Base-by-base conservation (phyloP, 2,888 invertebrate genomes). In the Pseudeuparius sepicola region DNA sequence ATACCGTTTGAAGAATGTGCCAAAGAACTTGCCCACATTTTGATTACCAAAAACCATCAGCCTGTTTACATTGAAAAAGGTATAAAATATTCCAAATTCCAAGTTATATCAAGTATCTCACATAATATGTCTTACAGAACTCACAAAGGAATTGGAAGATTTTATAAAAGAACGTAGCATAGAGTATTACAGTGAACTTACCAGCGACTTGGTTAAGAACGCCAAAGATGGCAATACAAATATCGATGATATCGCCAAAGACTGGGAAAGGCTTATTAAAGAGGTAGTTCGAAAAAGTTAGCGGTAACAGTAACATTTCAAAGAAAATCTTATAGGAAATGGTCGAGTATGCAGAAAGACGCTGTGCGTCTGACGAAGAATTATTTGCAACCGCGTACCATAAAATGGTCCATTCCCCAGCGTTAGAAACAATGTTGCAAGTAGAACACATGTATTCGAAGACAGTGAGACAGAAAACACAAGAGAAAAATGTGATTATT, bases 391-490 rank as follows among this genome's bases (percentile, higher is more conserved):
- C 80, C 3, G 85, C 86, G 13, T 89, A 89, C 59, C 87, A 89
- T 57, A 69, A 71, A 42, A 58, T 78, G 42, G 71, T 71, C 1
- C 71, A 71, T 47, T 70, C 70, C 16, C 70, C 69, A 39, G 87
- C 87, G 0, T 63, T 93, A 14, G 87, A 89, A 55, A 84, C 86
- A 0, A 83, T 94, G 55, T 67, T 94, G 12, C 83, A 86, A 52
- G 76, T 87, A 18, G 93, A 94, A 60, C 84, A 88, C 53, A 75
- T 80, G 9, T 88, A 88, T 59, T 87, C 92, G 1, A 74, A 80
- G 52, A 78, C 79, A 23, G 81, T 90, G 11, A 71, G 77, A 34
- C 76, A 77, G 50, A 75, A 83, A 52, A 71, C 78, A 27, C 68
- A 76, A 39, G 74, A 78, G 47, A 78, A 85, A 54, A 79, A 85